Conservation (phyloP, 2,113 vertebrate genomes). For the Cheilinus undulatus region DNA sequence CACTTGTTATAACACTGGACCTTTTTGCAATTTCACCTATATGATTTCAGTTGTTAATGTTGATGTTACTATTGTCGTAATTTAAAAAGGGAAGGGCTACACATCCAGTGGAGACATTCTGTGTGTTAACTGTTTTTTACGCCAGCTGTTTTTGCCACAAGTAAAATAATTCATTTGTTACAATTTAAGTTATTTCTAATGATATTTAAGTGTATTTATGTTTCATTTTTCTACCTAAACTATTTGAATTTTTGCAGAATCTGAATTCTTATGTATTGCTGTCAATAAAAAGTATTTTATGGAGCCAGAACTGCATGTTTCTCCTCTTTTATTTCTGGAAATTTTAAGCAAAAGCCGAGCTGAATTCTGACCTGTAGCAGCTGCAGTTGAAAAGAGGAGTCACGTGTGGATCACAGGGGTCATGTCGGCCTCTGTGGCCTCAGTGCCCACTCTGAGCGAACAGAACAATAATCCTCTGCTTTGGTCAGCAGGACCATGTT, state of each 20-base stretch:
- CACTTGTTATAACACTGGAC: conserved; percentile 82
- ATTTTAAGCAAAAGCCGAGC: conserved; percentile 37
- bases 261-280: conserved; percentile 71
- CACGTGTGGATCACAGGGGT: conserved; percentile 76
- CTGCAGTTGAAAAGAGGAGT: conserved; percentile 57
- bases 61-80: conserved; percentile 62
- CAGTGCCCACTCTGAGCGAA: conserved; percentile 69
- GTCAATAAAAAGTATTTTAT: conserved; percentile 79
- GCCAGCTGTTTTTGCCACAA: conserved; percentile 64
- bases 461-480: conserved; percentile 81
- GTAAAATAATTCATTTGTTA: conserved; percentile 77
- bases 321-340: conserved; percentile 67
- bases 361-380: conserved; percentile 53
- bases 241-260: conserved; percentile 66
- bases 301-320: conserved; percentile 38
- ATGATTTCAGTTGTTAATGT: conserved; percentile 69
- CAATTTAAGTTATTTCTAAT: conserved; percentile 83
- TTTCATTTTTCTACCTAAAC: conserved; percentile 69
- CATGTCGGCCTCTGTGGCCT: conserved; percentile 78
- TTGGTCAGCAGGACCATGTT: conserved; percentile 72
- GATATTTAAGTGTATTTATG: conserved; percentile 85
- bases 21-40: conserved; percentile 67
- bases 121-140: conserved; percentile 72
- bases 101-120: conserved; percentile 75
- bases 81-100: conserved; percentile 79